Evolutionary conservation across 2,888 invertebrate species (phyloP).

Genomic region (Xestia xanthographa): DNA sequence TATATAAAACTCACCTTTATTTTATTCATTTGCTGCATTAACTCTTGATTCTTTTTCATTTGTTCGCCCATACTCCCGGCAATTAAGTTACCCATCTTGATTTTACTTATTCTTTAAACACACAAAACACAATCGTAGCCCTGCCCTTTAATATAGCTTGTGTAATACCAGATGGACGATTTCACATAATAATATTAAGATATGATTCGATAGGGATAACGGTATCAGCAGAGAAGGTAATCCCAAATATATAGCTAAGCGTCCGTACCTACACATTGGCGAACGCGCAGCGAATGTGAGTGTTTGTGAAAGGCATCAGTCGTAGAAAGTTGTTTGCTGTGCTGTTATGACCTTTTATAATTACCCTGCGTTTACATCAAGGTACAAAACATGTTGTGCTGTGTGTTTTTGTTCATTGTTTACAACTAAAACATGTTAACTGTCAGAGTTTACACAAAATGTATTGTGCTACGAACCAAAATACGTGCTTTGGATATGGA

Average conservation of each 20-base stretch:
- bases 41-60: slow-evolving; percentile 29
- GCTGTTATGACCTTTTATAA: background rate
- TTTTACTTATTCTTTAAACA: background rate
- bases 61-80: slow-evolving; percentile 10
- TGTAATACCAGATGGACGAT: background rate
- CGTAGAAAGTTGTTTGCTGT: background rate
- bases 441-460: too few species aligned
- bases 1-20: slow-evolving; percentile 9
- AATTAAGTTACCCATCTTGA: slow-evolving; percentile 19
- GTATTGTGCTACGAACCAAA: background rate
- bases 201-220: slow-evolving; percentile 9
- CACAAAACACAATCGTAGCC: slow-evolving; percentile 6
- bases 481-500: background rate
- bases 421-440: background rate
- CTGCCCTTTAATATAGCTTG: background rate
- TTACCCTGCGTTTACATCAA: background rate
- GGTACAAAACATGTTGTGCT: background rate
- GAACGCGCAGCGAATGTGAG: background rate
- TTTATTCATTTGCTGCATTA: slow-evolving; percentile 27
- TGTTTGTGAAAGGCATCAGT: background rate
- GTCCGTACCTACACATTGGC: background rate
- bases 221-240: slow-evolving; percentile 3
- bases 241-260: background rate
- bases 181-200: slow-evolving; percentile 14
- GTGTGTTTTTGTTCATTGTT: background rate